phyloP scores from a whole-genome alignment of 2,113 vertebrate genomes.

The Gasterosteus nipponicus region DNA sequence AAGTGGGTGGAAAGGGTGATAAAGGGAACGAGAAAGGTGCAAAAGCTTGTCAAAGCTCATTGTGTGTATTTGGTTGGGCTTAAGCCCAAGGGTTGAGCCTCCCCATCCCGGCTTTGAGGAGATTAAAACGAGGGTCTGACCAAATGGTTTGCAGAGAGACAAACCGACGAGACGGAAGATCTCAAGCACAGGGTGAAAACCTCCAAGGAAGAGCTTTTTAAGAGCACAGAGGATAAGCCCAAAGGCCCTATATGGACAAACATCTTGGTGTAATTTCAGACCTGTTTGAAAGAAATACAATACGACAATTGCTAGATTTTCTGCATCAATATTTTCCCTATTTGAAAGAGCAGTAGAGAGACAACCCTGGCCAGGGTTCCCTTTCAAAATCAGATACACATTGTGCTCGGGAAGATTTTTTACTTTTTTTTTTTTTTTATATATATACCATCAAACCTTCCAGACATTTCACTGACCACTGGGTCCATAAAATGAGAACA shows the following conservation, averaged over 20 bases:
- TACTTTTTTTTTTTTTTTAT: background rate
- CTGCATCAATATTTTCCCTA: slow-evolving; percentile 23
- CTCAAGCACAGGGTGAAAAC: slow-evolving; percentile 28
- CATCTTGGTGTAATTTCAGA: slow-evolving; percentile 56
- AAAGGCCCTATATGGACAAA: slow-evolving; percentile 55
- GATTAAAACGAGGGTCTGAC: slow-evolving; percentile 55
- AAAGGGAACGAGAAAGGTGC: slow-evolving; percentile 27
- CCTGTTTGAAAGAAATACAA: slow-evolving; percentile 45
- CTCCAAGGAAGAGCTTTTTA: slow-evolving; percentile 11
- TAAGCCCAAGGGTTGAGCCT: slow-evolving; percentile 47
- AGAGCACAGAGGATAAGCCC: slow-evolving; percentile 39
- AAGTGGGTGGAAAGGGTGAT: slow-evolving; percentile 16
- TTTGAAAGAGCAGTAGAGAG: slow-evolving; percentile 15
- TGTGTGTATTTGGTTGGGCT: slow-evolving; percentile 59
- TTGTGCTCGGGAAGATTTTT: background rate
- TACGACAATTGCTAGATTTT: slow-evolving; percentile 15
- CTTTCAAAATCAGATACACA: background rate
- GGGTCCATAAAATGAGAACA: background rate
- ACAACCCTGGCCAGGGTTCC: background rate
- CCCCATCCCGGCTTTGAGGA: slow-evolving; percentile 61
- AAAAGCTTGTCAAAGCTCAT: slow-evolving; percentile 64
- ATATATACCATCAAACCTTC: background rate
- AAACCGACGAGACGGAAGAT: slow-evolving; percentile 40
- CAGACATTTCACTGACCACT: background rate
- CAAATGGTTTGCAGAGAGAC: slow-evolving; percentile 41